phyloP scores from a whole-genome alignment of 2,113 vertebrate genomes.

The Hippocampus zosterae region DNA sequence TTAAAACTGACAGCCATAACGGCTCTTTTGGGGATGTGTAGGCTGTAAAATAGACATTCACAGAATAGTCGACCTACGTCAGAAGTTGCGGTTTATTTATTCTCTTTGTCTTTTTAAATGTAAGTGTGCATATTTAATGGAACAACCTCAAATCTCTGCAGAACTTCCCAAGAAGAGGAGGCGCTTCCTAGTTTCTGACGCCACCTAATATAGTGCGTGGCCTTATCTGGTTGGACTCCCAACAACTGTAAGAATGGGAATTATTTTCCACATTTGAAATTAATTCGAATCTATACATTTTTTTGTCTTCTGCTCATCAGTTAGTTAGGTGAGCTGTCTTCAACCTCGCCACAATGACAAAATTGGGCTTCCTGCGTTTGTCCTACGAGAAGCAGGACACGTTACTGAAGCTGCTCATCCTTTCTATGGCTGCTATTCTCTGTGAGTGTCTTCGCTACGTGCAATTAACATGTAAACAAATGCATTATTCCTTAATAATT shows the following conservation, averaged over 20 bases:
- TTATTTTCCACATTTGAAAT: neutral
- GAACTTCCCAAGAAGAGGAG: constrained; percentile 7
- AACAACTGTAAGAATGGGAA: neutral
- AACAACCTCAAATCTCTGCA: constrained; percentile 7
- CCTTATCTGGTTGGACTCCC: constrained; percentile 59
- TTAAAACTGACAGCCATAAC: neutral
- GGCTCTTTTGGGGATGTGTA: neutral
- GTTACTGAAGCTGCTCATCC: constrained; percentile 95
- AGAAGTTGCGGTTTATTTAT: neutral
- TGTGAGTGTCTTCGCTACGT: constrained; percentile 76
- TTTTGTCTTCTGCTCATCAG: constrained; percentile 33
- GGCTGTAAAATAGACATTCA: neutral
- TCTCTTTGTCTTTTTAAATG: neutral
- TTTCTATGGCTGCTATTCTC: constrained; percentile 95
- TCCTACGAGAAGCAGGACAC: constrained; percentile 99
- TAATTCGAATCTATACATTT: neutral
- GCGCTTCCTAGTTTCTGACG: constrained; percentile 56
- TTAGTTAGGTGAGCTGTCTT: constrained; percentile 59
- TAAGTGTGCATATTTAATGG: neutral
- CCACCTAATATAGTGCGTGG: constrained; percentile 54
- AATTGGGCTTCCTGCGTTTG: constrained; percentile 90
- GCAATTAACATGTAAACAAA: neutral
- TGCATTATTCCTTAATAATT: neutral
- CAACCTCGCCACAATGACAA: constrained; percentile 84
- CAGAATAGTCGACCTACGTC: neutral